Evolutionary conservation across 2,113 vertebrate species (phyloP).

Genomic region (Chionomys nivalis): DNA sequence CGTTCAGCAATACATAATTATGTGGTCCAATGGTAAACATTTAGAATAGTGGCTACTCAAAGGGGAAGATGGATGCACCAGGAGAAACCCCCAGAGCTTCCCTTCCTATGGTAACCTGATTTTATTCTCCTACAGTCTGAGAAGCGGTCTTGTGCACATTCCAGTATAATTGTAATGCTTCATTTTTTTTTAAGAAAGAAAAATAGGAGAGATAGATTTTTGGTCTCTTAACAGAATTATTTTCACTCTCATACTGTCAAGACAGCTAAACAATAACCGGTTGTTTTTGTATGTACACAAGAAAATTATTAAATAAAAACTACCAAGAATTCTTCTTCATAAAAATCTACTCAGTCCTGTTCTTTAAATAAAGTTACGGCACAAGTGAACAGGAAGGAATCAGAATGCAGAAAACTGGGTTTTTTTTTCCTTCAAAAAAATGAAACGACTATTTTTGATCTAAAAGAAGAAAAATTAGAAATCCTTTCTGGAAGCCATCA

Average conservation of each 20-base stretch:
- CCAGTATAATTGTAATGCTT: neutral
- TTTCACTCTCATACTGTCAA: neutral
- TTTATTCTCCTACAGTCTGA: neutral
- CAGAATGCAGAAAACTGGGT: neutral
- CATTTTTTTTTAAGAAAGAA: conserved; percentile 25
- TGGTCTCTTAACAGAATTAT: conserved; percentile 29
- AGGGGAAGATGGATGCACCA: neutral
- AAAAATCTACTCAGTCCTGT: neutral
- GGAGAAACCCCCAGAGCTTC: neutral
- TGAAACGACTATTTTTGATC: neutral
- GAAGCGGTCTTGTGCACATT: neutral
- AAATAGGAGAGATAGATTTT: conserved; percentile 28
- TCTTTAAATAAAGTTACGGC: neutral
- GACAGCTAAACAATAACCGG: conserved; percentile 5
- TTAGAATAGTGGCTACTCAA: neutral
- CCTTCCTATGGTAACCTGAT: neutral
- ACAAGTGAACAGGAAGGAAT: conserved; percentile 5
- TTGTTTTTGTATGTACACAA: neutral
- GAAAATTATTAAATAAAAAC: neutral
- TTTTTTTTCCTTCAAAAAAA: neutral
- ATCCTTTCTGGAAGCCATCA: neutral
- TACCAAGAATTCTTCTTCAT: neutral
- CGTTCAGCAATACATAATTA: neutral
- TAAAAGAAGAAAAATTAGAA: conserved; percentile 6
- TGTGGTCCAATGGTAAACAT: neutral